A percentile compares a stretch with the other conserved stretches of the same genome.
Conservation (phyloP, 2,113 vertebrate genomes). For the Pelvicachromis taeniatus region DNA sequence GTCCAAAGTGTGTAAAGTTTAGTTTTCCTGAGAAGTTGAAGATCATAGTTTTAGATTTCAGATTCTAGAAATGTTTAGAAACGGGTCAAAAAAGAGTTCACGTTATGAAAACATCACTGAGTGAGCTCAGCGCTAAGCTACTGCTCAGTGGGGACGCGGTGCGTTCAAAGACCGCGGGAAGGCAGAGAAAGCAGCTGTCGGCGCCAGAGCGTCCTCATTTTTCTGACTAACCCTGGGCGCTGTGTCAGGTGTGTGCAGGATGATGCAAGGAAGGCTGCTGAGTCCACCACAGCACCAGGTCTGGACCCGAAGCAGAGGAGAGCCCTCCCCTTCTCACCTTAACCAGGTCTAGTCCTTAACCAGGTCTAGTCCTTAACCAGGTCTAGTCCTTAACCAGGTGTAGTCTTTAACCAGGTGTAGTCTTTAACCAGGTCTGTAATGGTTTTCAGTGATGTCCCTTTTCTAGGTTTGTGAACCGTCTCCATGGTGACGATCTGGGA, state of each 20-base stretch:
- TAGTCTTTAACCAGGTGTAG: background rate
- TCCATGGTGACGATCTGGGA: accelerated
- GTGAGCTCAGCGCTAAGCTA: too few species aligned
- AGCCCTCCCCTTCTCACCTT: background rate
- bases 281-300: background rate
- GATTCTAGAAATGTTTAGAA: background rate
- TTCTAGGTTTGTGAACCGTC: background rate
- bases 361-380: background rate
- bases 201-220: background rate
- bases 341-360: too few species aligned
- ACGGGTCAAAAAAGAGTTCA: too few species aligned
- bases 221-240: background rate
- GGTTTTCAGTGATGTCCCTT: background rate
- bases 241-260: background rate
- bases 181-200: background rate
- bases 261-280: background rate
- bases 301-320: background rate
- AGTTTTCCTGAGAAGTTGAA: background rate
- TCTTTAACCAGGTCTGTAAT: too few species aligned
- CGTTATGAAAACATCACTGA: too few species aligned
- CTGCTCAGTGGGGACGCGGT: background rate
- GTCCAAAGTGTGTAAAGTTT: too few species aligned
- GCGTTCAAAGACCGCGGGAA: background rate
- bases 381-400: too few species aligned
- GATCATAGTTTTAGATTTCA: background rate